A percentile compares a stretch with the other conserved stretches of the same genome.
These are phyloP conservation scores for Candoia aspera DNA, from an alignment of 2,113 vertebrate genomes.

Conservation along the genomic window DNA sequence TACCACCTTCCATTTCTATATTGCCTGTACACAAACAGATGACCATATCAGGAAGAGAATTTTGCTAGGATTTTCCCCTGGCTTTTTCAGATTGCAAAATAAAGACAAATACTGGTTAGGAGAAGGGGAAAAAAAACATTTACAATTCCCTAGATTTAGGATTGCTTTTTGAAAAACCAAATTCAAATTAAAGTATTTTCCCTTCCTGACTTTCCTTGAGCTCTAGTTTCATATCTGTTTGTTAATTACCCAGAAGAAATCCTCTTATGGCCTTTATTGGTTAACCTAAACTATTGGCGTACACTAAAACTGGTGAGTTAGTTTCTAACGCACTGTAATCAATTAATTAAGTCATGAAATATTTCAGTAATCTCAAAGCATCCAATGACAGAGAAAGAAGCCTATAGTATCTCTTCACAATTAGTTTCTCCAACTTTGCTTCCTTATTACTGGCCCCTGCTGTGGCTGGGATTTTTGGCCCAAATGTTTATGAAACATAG, in stretches of 20 bases:
- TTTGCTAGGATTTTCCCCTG: background rate
- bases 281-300: background rate
- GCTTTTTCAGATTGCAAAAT: background rate
- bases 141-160: too few species aligned
- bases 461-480: background rate
- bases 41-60: background rate
- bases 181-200: background rate
- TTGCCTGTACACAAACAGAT: background rate
- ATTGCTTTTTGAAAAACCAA: background rate
- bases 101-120: background rate
- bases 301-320: background rate
- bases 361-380: background rate
- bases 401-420: background rate
- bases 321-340: background rate
- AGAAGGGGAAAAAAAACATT: too few species aligned
- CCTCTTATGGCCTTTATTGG: background rate
- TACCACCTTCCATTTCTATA: too few species aligned
- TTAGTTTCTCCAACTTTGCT: background rate
- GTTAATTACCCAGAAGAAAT: background rate
- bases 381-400: background rate
- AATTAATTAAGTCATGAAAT: background rate
- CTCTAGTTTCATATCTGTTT: background rate
- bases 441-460: background rate
- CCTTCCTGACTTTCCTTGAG: background rate
- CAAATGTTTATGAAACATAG: background rate